Evolutionary conservation across 2,797 vertebrate genomes (phyloP).

Genomic region (Myoxocephalus aenaeus): DNA sequence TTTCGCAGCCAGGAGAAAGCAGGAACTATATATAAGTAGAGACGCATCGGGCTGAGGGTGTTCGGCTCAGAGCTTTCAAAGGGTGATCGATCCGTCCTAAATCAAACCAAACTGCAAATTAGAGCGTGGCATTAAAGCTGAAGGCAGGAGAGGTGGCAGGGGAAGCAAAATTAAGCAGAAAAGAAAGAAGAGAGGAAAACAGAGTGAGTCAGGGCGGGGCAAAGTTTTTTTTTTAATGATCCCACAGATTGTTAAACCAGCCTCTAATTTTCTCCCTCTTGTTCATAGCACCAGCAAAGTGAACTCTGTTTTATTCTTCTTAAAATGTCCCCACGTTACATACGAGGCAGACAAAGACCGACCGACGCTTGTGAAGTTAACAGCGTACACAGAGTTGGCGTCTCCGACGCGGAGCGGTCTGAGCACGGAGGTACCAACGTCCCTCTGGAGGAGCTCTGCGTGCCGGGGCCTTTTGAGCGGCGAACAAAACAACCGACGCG

Average conservation of each 20-base stretch:
- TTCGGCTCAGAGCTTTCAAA: constrained; percentile 17
- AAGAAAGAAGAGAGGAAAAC: constrained; percentile 38
- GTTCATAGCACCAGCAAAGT: constrained; percentile 46
- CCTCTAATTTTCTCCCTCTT: constrained; percentile 66
- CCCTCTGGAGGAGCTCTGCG: constrained; percentile 66
- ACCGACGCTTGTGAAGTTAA: constrained; percentile 69
- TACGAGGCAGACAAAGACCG: constrained; percentile 52
- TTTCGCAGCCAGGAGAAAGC: constrained; percentile 30
- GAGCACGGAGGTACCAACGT: constrained; percentile 50
- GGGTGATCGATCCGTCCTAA: constrained; percentile 49
- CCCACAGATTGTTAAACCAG: constrained; percentile 62
- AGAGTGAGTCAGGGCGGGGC: constrained; percentile 61
- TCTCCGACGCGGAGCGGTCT: constrained; percentile 29
- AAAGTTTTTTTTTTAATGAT: constrained; percentile 59
- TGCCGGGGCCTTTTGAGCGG: constrained; percentile 50
- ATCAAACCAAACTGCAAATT: constrained; percentile 58
- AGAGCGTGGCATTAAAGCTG: constrained; percentile 7
- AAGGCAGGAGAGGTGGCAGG: constrained; percentile 21
- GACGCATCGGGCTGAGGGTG: background rate
- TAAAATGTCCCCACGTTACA: constrained; percentile 59
- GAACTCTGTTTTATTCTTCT: constrained; percentile 35
- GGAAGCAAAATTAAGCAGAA: constrained; percentile 19
- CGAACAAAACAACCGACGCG: constrained; percentile 56
- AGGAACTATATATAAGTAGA: background rate
- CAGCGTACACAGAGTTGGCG: constrained; percentile 52